phyloP scores from a whole-genome alignment of 2,113 vertebrate genomes.

The Gopherus evgoodei region DNA sequence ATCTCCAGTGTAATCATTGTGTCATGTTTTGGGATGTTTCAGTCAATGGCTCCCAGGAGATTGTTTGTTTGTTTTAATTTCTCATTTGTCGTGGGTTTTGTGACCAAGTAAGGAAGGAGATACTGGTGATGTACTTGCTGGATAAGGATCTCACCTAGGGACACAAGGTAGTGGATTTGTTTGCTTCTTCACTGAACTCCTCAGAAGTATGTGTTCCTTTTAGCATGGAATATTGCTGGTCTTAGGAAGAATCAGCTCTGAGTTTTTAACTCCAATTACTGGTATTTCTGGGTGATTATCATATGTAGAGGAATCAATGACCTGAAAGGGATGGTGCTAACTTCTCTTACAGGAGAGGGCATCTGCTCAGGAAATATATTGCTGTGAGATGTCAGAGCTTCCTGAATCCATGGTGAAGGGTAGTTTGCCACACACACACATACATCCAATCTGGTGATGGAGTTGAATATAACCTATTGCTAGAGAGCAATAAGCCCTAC shows the following conservation, averaged over 20 bases:
- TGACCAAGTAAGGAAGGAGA: not conserved
- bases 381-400: not conserved
- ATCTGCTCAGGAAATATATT: not conserved
- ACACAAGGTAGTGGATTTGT: not conserved
- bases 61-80: not conserved
- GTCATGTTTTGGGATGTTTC: not conserved
- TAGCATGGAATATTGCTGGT: not conserved
- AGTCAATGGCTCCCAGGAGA: not conserved
- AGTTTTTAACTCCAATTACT: not conserved
- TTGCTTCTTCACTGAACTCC: not conserved
- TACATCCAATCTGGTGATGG: not conserved
- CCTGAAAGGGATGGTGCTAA: not conserved
- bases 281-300: not conserved
- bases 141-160: not conserved
- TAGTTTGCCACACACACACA: not conserved
- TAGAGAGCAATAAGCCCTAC: not conserved
- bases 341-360: not conserved
- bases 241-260: not conserved
- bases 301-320: not conserved
- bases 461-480: not conserved
- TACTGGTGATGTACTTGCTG: not conserved
- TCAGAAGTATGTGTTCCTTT: not conserved
- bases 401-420: not conserved
- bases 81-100: not conserved
- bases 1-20: not conserved